A percentile compares a stretch with the other conserved stretches of the same genome.
Conservation (phyloP, 2,797 vertebrate species). For the Arrhamphus sclerolepis region DNA sequence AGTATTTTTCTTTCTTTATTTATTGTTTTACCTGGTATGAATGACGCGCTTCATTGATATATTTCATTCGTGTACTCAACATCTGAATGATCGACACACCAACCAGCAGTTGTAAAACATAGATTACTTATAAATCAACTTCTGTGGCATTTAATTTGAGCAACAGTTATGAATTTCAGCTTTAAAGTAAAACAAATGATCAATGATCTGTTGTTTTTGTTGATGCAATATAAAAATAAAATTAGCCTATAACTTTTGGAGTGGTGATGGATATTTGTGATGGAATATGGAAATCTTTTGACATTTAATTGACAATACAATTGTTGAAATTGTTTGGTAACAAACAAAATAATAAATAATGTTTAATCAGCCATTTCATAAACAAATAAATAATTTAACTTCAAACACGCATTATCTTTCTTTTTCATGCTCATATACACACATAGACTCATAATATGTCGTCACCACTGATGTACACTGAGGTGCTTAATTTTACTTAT, state of each 20-base stretch:
- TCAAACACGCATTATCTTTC: background rate
- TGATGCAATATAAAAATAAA: slow-evolving; percentile 3
- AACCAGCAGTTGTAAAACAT: no score
- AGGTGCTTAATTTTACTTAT: slow-evolving; percentile 56
- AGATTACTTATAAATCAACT: no score
- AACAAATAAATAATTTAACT: no score
- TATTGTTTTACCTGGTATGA: background rate
- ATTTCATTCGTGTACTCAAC: no score
- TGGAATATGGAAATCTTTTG: background rate
- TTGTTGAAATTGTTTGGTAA: background rate
- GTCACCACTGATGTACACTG: slow-evolving; percentile 46
- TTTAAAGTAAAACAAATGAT: background rate
- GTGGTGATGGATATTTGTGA: background rate
- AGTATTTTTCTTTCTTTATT: no score
- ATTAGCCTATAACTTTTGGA: background rate
- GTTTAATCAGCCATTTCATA: background rate
- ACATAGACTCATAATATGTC: slow-evolving; percentile 36
- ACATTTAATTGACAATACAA: background rate
- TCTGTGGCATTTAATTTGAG: no score
- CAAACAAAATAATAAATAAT: background rate
- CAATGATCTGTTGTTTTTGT: background rate
- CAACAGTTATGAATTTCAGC: background rate
- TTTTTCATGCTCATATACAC: background rate
- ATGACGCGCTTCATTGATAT: no score
- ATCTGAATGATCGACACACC: no score